These are phyloP conservation scores for Eurystomus glaucurus DNA, from an alignment of 2,797 vertebrate genomes.

Conservation along the genomic window DNA sequence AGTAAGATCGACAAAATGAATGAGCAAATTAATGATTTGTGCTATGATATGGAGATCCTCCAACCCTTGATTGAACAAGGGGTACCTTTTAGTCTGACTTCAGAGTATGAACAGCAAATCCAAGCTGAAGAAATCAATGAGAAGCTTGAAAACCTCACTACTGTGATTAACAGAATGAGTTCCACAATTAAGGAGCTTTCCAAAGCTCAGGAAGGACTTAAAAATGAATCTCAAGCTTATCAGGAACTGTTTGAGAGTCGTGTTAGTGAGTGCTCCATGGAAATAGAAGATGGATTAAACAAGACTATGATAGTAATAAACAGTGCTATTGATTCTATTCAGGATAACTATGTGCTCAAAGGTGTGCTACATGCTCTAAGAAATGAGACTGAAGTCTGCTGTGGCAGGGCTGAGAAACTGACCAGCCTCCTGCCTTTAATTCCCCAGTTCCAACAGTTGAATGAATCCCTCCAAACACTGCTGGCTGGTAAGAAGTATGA, in stretches of 20 bases:
- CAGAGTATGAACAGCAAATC: conserved; percentile 65
- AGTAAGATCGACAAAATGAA: conserved; percentile 83
- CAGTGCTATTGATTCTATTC: conserved; percentile 83
- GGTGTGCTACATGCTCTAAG: conserved; percentile 17
- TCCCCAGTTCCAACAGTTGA: conserved; percentile 74
- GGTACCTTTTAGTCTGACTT: conserved; percentile 65
- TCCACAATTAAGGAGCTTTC: conserved; percentile 73
- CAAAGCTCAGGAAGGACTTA: conserved; percentile 76
- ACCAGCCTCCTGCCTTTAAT: conserved; percentile 74
- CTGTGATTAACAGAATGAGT: conserved; percentile 65
- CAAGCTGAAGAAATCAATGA: conserved; percentile 55
- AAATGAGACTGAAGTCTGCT: conserved; percentile 57
- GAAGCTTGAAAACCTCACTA: conserved; percentile 78
- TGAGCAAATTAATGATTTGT: conserved; percentile 85
- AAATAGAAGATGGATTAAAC: conserved; percentile 86
- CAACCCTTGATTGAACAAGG: conserved; percentile 84
- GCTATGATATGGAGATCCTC: conserved; percentile 87
- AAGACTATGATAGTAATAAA: conserved; percentile 86
- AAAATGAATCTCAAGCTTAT: conserved; percentile 75
- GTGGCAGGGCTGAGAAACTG: conserved; percentile 68
- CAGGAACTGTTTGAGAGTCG: conserved; percentile 73
- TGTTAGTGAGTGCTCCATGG: conserved; percentile 74
- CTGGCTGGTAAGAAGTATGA: conserved; percentile 42
- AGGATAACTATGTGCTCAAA: conserved; percentile 82
- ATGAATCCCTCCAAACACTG: conserved; percentile 79